A percentile compares a stretch with the other conserved stretches of the same genome.
Conservation (phyloP, 2,888 invertebrate genomes). For the Oligia latruncula region DNA sequence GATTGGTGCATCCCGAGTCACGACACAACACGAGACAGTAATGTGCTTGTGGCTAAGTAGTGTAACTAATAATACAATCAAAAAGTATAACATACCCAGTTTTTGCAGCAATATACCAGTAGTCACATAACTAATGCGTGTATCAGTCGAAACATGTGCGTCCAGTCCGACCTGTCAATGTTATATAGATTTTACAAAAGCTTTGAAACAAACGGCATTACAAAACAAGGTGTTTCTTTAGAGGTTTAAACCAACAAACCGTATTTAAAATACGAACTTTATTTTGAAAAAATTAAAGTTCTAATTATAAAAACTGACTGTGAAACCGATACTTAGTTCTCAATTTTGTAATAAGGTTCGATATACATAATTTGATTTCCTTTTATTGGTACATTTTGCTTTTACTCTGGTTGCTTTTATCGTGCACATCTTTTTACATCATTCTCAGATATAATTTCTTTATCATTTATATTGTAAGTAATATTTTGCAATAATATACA, state of each 20-base stretch:
- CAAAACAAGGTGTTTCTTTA: background rate
- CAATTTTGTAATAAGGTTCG: background rate
- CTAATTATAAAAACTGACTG: background rate
- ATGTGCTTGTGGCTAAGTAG: background rate
- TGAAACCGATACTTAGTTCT: background rate
- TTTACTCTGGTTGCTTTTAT: background rate
- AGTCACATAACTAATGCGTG: conserved; percentile 95
- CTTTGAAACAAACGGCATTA: background rate
- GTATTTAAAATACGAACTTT: background rate
- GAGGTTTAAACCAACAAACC: too few relatives aligned
- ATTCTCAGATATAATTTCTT: background rate
- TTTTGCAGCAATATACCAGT: conserved; percentile 96
- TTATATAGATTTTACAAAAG: background rate
- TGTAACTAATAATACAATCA: conserved; percentile 4
- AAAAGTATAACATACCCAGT: conserved; percentile 82
- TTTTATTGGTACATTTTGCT: background rate
- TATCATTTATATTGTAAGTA: background rate
- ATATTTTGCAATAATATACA: background rate
- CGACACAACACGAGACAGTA: background rate
- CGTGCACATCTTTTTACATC: background rate
- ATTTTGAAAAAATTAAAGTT: background rate
- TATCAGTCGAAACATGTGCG: conserved; percentile 91
- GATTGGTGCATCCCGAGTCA: background rate
- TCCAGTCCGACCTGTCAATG: conserved; percentile 92
- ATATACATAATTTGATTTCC: background rate